Base-by-base conservation (phyloP, 92 coral and sea anemone genomes). In the Phymanthus crucifer region DNA sequence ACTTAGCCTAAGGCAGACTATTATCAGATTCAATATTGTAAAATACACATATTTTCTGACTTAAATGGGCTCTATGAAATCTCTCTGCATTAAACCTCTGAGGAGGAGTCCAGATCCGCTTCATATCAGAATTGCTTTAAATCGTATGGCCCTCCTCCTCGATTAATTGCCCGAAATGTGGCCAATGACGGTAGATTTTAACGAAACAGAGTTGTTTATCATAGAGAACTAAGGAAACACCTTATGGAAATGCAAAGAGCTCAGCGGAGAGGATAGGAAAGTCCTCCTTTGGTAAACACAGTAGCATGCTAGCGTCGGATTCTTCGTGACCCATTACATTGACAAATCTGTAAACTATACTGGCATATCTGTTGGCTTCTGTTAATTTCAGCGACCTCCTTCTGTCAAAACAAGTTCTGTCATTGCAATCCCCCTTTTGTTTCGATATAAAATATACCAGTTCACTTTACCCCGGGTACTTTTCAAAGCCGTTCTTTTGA, bases 321-420 rank as follows among this genome's bases (percentile, higher is more conserved):
- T 82, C 74, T 46, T 77, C 82, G 48, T 40, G 67, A 83, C 75
- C 81, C 84, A 83, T 83, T 58, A 83, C 83, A 81, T 78, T 87
- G 91, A 87, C 91, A 87, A 92, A 89, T 92, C 86, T 76, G 97
- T 92, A 90, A 92, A 92, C 94, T 93, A 90, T 87, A 77, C 84
- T 92, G 97, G 94, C 97, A 92, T 90, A 92, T 92, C 91, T 90
- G 97, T 87, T 91, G 83, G 91, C 83, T 78, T 90, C 91, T 92
- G 94, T 90, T 90, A 92, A 92, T 92, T 87, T 92, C 89, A 85
- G 88, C 83, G 82, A 88, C 83, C 83, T 75, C 79, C 80, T 75
- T 76, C 87, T 92, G 97, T 92, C 97, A 92, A 85, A 92, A 92
- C 89, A 90, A 87, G 87, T 78, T 82, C 83, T 79, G 83, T 93